phyloP scores from a whole-genome alignment of 2,113 vertebrate species.

The Bufo gargarizans region DNA sequence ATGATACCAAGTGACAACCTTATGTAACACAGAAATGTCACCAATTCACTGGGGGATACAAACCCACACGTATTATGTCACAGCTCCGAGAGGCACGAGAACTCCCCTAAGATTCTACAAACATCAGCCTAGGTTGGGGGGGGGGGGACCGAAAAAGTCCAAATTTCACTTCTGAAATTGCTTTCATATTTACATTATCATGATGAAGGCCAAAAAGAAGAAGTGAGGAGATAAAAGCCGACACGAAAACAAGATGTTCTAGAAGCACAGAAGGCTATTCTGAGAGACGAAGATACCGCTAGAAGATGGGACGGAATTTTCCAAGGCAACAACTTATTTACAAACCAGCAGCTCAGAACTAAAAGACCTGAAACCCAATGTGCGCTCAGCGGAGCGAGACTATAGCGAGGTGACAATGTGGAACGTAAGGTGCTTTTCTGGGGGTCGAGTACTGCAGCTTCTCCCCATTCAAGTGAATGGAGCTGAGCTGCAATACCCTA shows the following conservation, averaged over 20 bases:
- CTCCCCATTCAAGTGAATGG: too few species aligned
- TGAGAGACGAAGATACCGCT: slow-evolving; percentile 24
- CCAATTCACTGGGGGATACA: background rate
- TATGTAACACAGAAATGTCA: background rate
- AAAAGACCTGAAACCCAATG: background rate
- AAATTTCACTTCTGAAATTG: slow-evolving; percentile 58
- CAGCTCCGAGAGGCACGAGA: background rate
- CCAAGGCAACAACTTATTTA: background rate
- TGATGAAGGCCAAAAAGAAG: slow-evolving; percentile 24
- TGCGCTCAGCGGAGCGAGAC: background rate
- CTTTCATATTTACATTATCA: slow-evolving; percentile 50
- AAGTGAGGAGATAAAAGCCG: slow-evolving; percentile 32
- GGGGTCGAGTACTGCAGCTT: too few species aligned
- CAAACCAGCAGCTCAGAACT: background rate
- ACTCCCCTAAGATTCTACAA: background rate
- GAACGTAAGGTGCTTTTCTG: background rate
- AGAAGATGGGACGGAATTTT: slow-evolving; percentile 3
- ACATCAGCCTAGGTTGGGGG: background rate
- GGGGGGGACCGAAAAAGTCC: background rate
- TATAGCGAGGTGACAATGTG: background rate
- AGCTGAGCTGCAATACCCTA: too few species aligned
- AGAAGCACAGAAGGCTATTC: slow-evolving; percentile 22
- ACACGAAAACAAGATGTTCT: slow-evolving; percentile 51
- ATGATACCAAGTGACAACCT: background rate
- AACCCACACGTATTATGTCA: background rate